Evolutionary conservation across 2,888 invertebrate species (phyloP).

Genomic region (Brenthis ino): DNA sequence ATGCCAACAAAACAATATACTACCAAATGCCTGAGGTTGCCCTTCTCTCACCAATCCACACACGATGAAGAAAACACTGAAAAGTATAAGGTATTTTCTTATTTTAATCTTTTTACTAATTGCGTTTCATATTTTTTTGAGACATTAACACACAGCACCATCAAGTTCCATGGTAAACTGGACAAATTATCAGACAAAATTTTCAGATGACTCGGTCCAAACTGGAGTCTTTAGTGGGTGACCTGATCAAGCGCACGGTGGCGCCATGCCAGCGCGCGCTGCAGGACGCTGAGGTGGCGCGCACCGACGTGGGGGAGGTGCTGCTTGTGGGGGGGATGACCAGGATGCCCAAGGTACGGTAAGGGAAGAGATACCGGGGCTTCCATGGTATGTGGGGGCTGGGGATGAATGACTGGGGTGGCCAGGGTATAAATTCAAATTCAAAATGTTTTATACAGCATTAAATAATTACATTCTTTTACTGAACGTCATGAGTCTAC

Average conservation of each 20-base stretch:
- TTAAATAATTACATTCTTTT: too few species aligned
- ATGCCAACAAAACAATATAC: too few species aligned
- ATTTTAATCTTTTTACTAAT: not conserved
- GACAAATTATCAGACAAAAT: too few species aligned
- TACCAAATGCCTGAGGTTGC: not conserved
- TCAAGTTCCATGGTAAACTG: too few species aligned
- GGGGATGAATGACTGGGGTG: too few species aligned
- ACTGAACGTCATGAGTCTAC: too few species aligned
- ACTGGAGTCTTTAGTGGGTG: conserved; percentile 95
- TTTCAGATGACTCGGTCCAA: conserved; percentile 92
- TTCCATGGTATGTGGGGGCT: too few species aligned
- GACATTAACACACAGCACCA: not conserved
- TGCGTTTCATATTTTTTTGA: not conserved
- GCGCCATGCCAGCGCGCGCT: conserved; percentile 97
- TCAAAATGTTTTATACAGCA: too few species aligned
- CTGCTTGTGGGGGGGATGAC: conserved; percentile 99
- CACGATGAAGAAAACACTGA: not conserved
- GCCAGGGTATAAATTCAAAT: too few species aligned
- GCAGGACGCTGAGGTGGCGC: conserved; percentile 94
- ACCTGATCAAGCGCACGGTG: conserved; percentile 94
- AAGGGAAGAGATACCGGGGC: too few species aligned
- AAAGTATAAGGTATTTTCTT: not conserved
- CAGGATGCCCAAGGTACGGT: conserved; percentile 93
- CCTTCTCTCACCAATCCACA: not conserved
- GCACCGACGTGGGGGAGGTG: conserved; percentile 97